Evolutionary conservation across 2,113 vertebrate species (phyloP).

Genomic region (Nannospalax galili): DNA sequence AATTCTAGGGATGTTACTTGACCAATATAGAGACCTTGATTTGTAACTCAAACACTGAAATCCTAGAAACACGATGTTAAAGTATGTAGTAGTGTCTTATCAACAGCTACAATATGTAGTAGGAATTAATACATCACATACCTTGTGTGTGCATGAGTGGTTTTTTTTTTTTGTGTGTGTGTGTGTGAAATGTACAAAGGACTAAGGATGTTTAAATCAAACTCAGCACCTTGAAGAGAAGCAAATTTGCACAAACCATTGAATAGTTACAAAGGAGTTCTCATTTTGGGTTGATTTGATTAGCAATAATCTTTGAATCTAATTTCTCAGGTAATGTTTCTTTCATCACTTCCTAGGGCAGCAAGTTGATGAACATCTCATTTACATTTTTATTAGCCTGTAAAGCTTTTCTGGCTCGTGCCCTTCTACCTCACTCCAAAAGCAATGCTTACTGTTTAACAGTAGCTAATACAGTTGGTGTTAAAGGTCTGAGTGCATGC

Average conservation of each 20-base stretch:
- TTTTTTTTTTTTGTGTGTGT: not conserved
- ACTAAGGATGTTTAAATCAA: not conserved
- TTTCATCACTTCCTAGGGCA: constrained; percentile 58
- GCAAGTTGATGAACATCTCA: constrained; percentile 66
- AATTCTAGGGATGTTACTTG: not conserved
- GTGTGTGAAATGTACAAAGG: not conserved
- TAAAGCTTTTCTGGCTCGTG: constrained; percentile 63
- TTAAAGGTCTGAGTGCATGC: not conserved
- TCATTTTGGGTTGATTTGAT: constrained; percentile 70
- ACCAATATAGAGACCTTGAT: not conserved
- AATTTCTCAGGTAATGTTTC: constrained; percentile 72
- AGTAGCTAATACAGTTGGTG: constrained; percentile 19
- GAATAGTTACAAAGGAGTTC: constrained; percentile 45
- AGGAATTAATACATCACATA: not conserved
- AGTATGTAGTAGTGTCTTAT: not conserved
- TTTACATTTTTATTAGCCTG: constrained; percentile 72
- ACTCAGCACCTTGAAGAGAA: not conserved
- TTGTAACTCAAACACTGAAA: not conserved
- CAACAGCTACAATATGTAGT: not conserved
- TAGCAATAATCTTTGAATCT: constrained; percentile 69
- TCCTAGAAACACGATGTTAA: not conserved
- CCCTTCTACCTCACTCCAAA: constrained; percentile 28
- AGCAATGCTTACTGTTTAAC: constrained; percentile 62
- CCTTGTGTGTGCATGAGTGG: not conserved
- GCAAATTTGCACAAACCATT: constrained; percentile 40